Percentiles rank a stretch among this genome's conserved stretches.
Conservation (phyloP, 2,113 vertebrate species). For the Phrynosoma blainvillii region DNA sequence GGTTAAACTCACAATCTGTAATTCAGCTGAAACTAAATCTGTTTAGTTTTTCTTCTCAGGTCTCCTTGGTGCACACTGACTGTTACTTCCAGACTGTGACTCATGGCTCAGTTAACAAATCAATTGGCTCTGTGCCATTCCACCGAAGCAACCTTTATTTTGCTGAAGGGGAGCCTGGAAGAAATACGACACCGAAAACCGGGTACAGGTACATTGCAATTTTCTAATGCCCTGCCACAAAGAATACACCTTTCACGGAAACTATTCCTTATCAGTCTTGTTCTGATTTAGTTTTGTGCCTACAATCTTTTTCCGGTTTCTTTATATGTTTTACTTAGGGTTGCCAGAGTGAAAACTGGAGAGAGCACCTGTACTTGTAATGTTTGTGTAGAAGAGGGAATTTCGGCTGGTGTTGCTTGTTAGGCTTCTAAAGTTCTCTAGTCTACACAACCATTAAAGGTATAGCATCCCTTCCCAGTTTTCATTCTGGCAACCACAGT, state of each 20-base stretch:
- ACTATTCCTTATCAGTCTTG: neutral
- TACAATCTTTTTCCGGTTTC: neutral
- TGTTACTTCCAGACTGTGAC: neutral
- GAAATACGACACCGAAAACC: neutral
- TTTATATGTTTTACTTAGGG: too few relatives aligned
- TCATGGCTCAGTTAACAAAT: neutral
- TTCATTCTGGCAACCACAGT: too few relatives aligned
- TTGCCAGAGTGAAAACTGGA: too few relatives aligned
- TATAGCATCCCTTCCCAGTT: too few relatives aligned
- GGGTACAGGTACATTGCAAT: neutral
- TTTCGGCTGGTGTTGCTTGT: too few relatives aligned
- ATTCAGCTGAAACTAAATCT: conserved; percentile 11
- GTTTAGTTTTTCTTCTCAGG: neutral
- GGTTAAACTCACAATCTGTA: neutral
- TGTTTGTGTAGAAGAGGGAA: too few relatives aligned
- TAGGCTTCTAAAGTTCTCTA: too few relatives aligned
- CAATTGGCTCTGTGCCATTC: conserved; percentile 12
- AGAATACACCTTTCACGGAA: neutral
- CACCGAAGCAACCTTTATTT: neutral
- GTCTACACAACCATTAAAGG: too few relatives aligned
- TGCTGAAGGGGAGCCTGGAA: neutral
- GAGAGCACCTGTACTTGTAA: too few relatives aligned
- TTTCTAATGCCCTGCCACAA: neutral
- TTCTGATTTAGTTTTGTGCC: too few relatives aligned
- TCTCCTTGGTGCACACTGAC: neutral